Evolutionary conservation across 1,140 invertebrate genomes (phyloP).

Genomic region (Metopolophium dirhodum): DNA sequence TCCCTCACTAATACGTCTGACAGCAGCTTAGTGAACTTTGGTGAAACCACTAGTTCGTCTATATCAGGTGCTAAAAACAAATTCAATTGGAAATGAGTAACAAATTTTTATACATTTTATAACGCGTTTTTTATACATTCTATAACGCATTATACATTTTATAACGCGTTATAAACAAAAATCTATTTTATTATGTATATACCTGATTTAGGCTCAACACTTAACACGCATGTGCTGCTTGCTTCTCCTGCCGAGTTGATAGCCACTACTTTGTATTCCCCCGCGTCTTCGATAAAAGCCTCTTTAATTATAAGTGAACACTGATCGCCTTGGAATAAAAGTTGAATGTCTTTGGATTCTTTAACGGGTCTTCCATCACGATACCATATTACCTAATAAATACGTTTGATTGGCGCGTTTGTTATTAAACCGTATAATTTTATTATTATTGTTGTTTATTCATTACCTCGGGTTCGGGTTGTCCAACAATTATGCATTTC

Average conservation of each 20-base stretch:
- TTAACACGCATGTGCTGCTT: conserved; percentile 75
- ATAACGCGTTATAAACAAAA: neutral
- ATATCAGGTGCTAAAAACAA: neutral
- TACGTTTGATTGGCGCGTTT: neutral
- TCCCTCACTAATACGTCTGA: conserved; percentile 72
- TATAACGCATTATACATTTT: conserved; percentile 7
- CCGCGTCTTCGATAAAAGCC: conserved; percentile 77
- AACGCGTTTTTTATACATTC: neutral
- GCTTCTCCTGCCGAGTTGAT: conserved; percentile 81
- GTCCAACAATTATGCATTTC: conserved; percentile 82
- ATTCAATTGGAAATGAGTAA: neutral
- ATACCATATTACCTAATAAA: conserved; percentile 78
- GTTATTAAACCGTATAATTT: neutral
- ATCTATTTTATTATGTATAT: neutral
- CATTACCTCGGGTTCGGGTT: conserved; percentile 80
- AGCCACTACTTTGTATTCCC: conserved; percentile 81
- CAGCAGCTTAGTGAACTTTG: conserved; percentile 75
- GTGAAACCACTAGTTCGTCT: conserved; percentile 62
- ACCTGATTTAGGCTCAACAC: conserved; percentile 62
- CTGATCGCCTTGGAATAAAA: conserved; percentile 81
- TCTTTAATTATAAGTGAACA: conserved; percentile 81
- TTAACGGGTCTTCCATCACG: conserved; percentile 83
- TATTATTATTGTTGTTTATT: neutral
- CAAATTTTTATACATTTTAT: neutral
- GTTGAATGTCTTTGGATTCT: conserved; percentile 81